These are phyloP conservation scores for Lypha dubia DNA, from an alignment of 2,888 invertebrate species.

Conservation along the genomic window DNA sequence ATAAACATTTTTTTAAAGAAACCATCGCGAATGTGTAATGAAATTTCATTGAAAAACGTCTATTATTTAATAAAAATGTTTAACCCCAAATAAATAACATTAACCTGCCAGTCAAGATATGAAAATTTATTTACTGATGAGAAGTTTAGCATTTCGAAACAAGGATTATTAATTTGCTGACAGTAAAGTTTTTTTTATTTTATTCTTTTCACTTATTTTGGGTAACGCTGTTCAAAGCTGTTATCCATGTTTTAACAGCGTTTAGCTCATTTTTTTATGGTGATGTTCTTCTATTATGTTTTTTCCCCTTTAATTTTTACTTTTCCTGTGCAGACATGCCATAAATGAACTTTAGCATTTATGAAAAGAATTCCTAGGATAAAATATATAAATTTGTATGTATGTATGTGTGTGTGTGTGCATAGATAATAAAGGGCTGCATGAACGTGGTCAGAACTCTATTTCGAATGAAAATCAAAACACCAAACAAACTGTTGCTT, in stretches of 20 bases:
- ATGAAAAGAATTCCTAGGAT: neutral
- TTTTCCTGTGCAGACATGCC: neutral
- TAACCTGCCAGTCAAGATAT: neutral
- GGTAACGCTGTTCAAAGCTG: neutral
- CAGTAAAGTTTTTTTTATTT: neutral
- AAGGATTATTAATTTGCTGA: neutral
- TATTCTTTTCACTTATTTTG: neutral
- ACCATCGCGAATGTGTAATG: neutral
- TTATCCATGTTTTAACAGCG: neutral
- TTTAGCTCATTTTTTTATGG: neutral
- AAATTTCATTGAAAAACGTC: neutral
- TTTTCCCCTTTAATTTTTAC: neutral
- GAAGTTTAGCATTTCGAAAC: neutral
- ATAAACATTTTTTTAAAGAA: too few relatives aligned
- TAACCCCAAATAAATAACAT: neutral
- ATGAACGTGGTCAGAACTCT: too few relatives aligned
- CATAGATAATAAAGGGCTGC: too few relatives aligned
- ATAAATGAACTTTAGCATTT: conserved; percentile 14
- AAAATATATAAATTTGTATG: too few relatives aligned
- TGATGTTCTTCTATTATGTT: neutral
- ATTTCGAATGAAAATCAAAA: too few relatives aligned
- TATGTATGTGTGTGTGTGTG: too few relatives aligned
- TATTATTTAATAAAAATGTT: neutral
- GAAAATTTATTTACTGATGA: conserved; percentile 1
- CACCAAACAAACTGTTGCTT: too few relatives aligned